A percentile compares a stretch with the other conserved stretches of the same genome.
phyloP scores from a whole-genome alignment of 2,797 vertebrate genomes.

The Rhodeus uyekii region DNA sequence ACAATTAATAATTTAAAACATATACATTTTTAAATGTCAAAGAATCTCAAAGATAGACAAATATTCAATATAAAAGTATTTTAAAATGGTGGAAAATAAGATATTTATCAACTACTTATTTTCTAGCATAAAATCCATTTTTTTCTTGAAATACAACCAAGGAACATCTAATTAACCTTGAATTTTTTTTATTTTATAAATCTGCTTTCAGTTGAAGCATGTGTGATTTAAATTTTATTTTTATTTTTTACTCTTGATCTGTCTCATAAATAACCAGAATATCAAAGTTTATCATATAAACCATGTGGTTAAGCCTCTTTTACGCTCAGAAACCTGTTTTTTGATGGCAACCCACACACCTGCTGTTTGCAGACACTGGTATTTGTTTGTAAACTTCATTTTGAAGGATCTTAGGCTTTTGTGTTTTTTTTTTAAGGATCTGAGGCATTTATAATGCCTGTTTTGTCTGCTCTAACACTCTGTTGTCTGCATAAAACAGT shows the following conservation, averaged over 20 bases:
- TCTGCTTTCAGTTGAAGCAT: background rate
- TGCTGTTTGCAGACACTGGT: background rate
- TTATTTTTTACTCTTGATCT: background rate
- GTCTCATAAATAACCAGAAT: background rate
- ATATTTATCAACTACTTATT: background rate
- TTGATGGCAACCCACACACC: background rate
- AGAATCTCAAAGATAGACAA: background rate
- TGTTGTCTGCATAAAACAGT: constrained; percentile 9
- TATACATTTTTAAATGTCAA: background rate
- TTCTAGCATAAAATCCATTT: background rate
- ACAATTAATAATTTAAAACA: background rate
- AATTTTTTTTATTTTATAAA: background rate
- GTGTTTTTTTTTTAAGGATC: background rate
- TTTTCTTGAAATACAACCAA: background rate
- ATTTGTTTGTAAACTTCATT: constrained; percentile 14
- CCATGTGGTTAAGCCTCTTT: background rate
- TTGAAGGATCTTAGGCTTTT: background rate
- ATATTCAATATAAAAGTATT: background rate
- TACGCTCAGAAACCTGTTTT: background rate
- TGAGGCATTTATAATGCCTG: background rate
- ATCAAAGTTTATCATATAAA: background rate
- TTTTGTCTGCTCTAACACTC: constrained; percentile 11
- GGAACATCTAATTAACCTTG: background rate
- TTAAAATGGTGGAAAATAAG: background rate
- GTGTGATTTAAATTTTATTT: background rate